A percentile compares a stretch with the other conserved stretches of the same genome.
Conservation (phyloP, 2,888 invertebrate genomes). For the Eurytoma californica region DNA sequence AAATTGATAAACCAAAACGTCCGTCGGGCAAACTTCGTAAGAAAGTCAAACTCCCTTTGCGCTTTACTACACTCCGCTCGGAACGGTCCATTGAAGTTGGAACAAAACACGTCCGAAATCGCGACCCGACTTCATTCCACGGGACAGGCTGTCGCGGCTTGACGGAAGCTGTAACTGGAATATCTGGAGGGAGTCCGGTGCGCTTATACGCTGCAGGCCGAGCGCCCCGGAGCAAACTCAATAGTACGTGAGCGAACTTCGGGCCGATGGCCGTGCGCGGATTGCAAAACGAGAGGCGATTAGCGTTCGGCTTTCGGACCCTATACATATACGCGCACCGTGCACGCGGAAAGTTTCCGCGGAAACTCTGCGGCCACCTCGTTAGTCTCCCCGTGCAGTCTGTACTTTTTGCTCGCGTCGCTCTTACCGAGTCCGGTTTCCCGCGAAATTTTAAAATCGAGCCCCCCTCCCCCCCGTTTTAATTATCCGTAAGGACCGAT, state of each 20-base stretch:
- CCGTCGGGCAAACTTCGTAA: too few species aligned
- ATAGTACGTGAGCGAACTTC: constrained; percentile 33
- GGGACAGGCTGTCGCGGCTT: too few species aligned
- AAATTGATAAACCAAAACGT: too few species aligned
- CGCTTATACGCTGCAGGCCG: background rate
- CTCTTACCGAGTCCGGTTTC: background rate
- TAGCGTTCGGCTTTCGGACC: constrained; percentile 36
- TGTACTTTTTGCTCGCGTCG: background rate
- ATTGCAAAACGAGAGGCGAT: constrained; percentile 46
- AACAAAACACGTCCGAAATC: constrained; percentile 1
- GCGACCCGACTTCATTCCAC: too few species aligned
- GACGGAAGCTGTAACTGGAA: constrained; percentile 11
- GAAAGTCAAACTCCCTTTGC: too few species aligned
- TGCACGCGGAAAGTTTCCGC: constrained; percentile 2
- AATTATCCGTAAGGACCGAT: background rate
- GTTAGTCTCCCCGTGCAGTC: constrained; percentile 14
- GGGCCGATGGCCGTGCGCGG: constrained; percentile 16
- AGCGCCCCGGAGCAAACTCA: constrained; percentile 21
- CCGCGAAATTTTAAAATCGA: background rate
- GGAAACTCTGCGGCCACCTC: constrained; percentile 34
- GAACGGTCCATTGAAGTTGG: constrained; percentile 2
- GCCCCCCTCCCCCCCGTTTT: background rate
- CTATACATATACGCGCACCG: background rate
- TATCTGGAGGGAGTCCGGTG: background rate
- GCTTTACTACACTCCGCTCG: too few species aligned